Evolutionary conservation across 2,113 vertebrate species (phyloP).

Genomic region (Leptobrachium leishanense): DNA sequence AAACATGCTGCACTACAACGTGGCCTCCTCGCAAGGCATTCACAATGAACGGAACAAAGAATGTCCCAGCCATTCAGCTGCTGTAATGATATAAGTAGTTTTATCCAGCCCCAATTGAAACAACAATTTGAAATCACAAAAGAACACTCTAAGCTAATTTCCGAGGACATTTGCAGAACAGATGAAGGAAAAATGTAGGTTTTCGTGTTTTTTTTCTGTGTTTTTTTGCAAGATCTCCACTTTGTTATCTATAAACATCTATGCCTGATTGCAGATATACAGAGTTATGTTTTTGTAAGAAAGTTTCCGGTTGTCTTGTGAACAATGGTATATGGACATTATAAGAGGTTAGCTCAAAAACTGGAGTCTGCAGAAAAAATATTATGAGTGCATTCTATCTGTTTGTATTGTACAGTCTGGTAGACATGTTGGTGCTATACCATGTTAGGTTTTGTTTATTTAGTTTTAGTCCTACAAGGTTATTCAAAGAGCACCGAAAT

Average conservation of each 20-base stretch:
- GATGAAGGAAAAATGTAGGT: background rate
- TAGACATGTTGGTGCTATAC: too few species aligned
- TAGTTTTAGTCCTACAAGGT: too few species aligned
- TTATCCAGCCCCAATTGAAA: background rate
- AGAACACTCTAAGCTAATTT: background rate
- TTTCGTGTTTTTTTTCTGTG: background rate
- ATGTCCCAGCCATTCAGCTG: background rate
- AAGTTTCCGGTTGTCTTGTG: too few species aligned
- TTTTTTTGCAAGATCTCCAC: background rate
- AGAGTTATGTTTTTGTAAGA: too few species aligned
- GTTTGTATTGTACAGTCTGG: too few species aligned
- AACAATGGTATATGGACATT: too few species aligned
- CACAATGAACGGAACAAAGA: background rate
- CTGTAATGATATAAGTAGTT: conserved; percentile 3
- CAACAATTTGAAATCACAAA: conserved; percentile 11
- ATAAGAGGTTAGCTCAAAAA: too few species aligned
- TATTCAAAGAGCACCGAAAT: too few species aligned
- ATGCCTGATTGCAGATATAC: too few species aligned
- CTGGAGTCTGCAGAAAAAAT: too few species aligned
- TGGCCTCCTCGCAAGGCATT: background rate
- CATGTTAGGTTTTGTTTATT: too few species aligned
- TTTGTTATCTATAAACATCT: background rate
- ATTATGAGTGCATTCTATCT: too few species aligned
- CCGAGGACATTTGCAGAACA: background rate
- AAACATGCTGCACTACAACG: background rate